Evolutionary conservation across 2,888 invertebrate species (phyloP).

Genomic region (Sesia apiformis): DNA sequence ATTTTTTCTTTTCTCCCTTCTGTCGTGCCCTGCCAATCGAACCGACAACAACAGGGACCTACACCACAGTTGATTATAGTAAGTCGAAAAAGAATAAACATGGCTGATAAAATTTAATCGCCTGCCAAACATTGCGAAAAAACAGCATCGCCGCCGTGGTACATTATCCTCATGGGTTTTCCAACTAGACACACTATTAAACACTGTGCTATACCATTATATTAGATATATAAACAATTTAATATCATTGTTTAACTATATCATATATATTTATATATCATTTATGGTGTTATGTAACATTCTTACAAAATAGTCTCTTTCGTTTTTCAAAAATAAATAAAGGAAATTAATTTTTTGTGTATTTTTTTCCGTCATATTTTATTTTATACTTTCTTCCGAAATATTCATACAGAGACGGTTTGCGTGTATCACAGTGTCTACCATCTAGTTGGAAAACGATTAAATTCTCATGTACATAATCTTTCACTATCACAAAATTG

Average conservation of each 20-base stretch:
- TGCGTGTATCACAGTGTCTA: background rate
- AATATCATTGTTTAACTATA: too few species aligned
- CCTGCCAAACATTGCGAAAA: constrained; percentile 2
- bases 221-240: too few species aligned
- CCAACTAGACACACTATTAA: background rate
- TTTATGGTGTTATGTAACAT: background rate
- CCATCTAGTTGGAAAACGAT: background rate
- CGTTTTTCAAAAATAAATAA: background rate
- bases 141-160: background rate
- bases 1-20: constrained; percentile 36
- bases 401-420: background rate
- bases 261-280: too few species aligned
- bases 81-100: constrained; percentile 30
- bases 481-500: background rate
- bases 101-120: constrained; percentile 4
- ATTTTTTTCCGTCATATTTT: background rate
- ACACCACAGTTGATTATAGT: constrained; percentile 71
- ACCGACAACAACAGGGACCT: constrained; percentile 53
- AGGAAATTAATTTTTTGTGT: background rate
- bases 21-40: constrained; percentile 23
- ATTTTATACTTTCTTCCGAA: background rate
- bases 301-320: background rate
- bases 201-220: background rate
- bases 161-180: background rate
- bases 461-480: background rate